These are phyloP conservation scores for Plecturocebus donacophilus DNA, from an alignment of 2,113 vertebrate species.

Conservation along the genomic window DNA sequence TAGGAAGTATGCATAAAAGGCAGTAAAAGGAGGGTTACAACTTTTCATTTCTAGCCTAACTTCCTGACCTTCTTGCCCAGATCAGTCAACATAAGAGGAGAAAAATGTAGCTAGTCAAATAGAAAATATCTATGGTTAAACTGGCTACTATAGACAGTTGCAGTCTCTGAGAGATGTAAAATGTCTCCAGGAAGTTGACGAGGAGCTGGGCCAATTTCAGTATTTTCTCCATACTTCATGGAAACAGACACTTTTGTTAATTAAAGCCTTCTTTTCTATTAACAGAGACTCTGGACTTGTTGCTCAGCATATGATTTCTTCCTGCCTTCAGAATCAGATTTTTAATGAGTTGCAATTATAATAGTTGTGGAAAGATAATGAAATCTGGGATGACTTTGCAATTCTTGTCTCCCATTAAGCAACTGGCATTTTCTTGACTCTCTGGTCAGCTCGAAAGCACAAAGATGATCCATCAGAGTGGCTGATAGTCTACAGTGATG, in stretches of 20 bases:
- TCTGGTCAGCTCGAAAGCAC: neutral
- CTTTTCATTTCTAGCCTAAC: neutral
- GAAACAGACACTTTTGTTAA: conserved; percentile 34
- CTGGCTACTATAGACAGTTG: neutral
- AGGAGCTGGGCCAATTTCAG: neutral
- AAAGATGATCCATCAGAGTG: neutral
- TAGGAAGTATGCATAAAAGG: neutral
- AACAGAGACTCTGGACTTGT: conserved; percentile 34
- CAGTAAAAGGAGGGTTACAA: neutral
- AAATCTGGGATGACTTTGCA: conserved; percentile 39
- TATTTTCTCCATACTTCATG: neutral
- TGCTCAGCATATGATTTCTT: conserved; percentile 60
- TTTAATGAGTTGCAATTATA: conserved; percentile 57
- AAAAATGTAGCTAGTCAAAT: neutral
- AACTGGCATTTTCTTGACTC: conserved; percentile 17
- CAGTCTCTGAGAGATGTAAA: neutral
- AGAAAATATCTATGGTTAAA: neutral
- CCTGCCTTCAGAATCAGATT: conserved; percentile 45
- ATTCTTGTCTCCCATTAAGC: conserved; percentile 39
- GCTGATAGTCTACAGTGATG: neutral
- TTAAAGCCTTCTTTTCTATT: conserved; percentile 16
- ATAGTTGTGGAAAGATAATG: conserved; percentile 52
- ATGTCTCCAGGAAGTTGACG: neutral
- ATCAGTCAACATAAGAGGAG: neutral
- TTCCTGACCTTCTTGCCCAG: neutral